Evolutionary conservation across 2,113 vertebrate species (phyloP).

Genomic region (Ahaetulla prasina): DNA sequence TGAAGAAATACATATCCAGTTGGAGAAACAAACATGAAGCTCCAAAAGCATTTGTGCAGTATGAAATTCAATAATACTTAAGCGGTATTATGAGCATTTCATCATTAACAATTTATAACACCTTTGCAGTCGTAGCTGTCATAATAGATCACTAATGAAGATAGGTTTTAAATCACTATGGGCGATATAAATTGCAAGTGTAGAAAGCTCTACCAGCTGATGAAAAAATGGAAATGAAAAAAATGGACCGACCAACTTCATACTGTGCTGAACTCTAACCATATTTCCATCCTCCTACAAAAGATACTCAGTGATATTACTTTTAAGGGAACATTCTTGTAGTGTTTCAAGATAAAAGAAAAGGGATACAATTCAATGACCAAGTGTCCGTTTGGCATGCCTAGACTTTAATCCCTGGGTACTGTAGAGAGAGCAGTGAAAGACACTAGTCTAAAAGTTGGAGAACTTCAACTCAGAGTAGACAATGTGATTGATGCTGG

Average conservation of each 20-base stretch:
- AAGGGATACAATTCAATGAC: background rate
- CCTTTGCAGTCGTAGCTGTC: background rate
- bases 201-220: background rate
- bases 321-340: background rate
- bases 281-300: background rate
- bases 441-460: background rate
- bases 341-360: background rate
- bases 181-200: background rate
- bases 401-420: background rate
- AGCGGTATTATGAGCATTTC: background rate
- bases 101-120: background rate
- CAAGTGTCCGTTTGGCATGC: background rate
- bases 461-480: background rate
- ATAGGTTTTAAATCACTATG: background rate
- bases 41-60: background rate
- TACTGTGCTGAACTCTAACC: background rate
- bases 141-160: background rate
- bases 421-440: background rate
- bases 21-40: background rate
- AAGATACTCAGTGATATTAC: background rate
- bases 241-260: background rate
- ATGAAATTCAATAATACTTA: background rate
- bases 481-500: background rate
- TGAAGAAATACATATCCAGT: background rate
- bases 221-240: background rate